Evolutionary conservation across 2,113 vertebrate genomes (phyloP).

Genomic region (Gymnarchus niloticus): DNA sequence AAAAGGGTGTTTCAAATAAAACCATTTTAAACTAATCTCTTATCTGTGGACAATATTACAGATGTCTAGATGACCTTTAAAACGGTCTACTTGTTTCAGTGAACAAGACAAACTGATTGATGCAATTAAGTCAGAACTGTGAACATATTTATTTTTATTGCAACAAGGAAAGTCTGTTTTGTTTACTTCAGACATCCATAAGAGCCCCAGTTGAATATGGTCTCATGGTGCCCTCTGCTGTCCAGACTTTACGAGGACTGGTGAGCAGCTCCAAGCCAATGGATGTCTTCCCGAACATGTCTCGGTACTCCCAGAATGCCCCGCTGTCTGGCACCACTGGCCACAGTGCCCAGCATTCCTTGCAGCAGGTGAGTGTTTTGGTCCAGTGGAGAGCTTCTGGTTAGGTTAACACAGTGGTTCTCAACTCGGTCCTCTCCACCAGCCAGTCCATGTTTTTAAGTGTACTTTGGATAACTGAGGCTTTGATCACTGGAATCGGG

Average conservation of each 20-base stretch:
- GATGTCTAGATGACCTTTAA: not conserved
- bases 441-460: too few relatives aligned
- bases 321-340: constrained; percentile 36
- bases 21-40: too few relatives aligned
- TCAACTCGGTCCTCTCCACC: not conserved
- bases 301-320: constrained; percentile 50
- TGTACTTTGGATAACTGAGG: too few relatives aligned
- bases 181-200: not conserved
- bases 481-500: too few relatives aligned
- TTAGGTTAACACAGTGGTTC: not conserved
- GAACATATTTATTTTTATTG: not conserved
- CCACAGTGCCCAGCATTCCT: constrained; percentile 40
- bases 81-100: not conserved
- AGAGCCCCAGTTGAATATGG: too few relatives aligned
- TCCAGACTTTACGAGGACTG: constrained; percentile 55
- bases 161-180: not conserved
- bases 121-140: not conserved
- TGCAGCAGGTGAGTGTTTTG: constrained; percentile 53
- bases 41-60: not conserved
- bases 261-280: constrained; percentile 55
- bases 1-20: not conserved
- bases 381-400: not conserved
- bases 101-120: not conserved
- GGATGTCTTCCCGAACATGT: constrained; percentile 49
- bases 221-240: not conserved